Base-by-base conservation (phyloP, 2,113 vertebrate genomes). In the Saiga tatarica region DNA sequence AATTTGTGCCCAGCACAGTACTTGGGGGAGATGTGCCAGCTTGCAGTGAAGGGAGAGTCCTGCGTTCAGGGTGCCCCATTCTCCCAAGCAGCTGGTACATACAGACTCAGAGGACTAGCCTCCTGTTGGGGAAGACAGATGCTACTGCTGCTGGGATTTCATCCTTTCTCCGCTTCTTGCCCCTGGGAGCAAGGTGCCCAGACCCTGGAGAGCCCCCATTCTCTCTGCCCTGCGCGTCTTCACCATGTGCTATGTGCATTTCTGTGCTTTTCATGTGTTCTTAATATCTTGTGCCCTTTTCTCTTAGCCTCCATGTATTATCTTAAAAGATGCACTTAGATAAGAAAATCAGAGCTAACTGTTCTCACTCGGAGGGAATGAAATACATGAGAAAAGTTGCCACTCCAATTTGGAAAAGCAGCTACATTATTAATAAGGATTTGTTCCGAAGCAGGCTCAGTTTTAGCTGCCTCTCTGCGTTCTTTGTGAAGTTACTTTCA, bases 391-490 rank as follows among this genome's bases (percentile, higher is more conserved):
- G 98, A 98, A 97, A 98, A 98, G 97, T 98, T 98, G 97, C 98
- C 94, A 87, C 97, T 98, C 97, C 97, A 97, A 96, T 98, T 98
- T 92, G 93, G 97, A 98, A 98, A 99, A 96, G 94, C 92, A 98
- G 82, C 98, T 98, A 98, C 98, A 99, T 99, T 98, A 99, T 98
- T 99, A 97, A 98, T 98, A 98, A 98, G 98, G 97, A 97, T 96
- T 98, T 98, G 98, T 99, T 99, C 98, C 16, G 53, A 98, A 98
- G 98, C 98, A 98, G 98, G 97, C 98, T 99, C 95, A 94, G 98
- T 98, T 98, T 98, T 98, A 97, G 96, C 98, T 98, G 98, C 98
- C 97, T 98, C 97, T 99, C 98, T 98, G 98, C 98, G 95, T 98
- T 98, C 98, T 98, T 98, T 98, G 98, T 98, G 98, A 98, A 98